Evolutionary conservation across 2,113 vertebrate species (phyloP), one percentile per base, ranked within the genome.

Genomic region (Seriola rivoliana): DNA sequence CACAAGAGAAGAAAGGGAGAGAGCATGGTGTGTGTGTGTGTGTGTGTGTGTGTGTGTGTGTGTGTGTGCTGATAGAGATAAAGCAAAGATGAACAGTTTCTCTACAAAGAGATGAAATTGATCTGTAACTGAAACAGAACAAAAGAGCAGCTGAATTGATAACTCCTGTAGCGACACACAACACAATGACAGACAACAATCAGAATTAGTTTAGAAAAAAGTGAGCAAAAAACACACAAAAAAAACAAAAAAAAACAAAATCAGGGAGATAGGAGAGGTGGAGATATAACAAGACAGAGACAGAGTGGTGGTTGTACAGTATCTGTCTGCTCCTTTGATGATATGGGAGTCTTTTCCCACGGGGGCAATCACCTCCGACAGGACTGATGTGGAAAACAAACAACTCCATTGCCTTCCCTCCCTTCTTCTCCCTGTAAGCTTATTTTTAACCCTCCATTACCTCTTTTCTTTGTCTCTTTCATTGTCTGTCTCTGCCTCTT

Each of bases 311-410:
- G 50, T 50, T 80, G 40, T 62, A 74, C 42, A 84, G 73, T 72
- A 77, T 81, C 62, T 44, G 38, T 85, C 75, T 74, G 44, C 76
- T 89, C 40, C 81, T 70, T 84, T 79, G 72, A 91, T 78, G 85
- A 87, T 65, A 71, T 32, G 34, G 38, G 65, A 82, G 72, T 69
- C 44, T 81, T 89, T 88, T 79, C 82, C 87, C 78, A 84, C 21
- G 4, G 75, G 85, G 71, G 11, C 50, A 78, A 83, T 75, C 75
- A 48, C 57, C 48, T 71, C 62, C 14, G 11, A 81, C 80, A 82
- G 5, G 50, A 83, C 64, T 72, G 82, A 86, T 29, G 23, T 86
- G 76, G 68, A 86, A 81, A 78, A 86, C 83, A 85, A 84, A 86
- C 79, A 64, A 85, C 58, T 71, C 48, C 38, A n/a, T 62, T 50